Evolutionary conservation across 2,113 vertebrate species (phyloP).

Genomic region (Bufo gargarizans): DNA sequence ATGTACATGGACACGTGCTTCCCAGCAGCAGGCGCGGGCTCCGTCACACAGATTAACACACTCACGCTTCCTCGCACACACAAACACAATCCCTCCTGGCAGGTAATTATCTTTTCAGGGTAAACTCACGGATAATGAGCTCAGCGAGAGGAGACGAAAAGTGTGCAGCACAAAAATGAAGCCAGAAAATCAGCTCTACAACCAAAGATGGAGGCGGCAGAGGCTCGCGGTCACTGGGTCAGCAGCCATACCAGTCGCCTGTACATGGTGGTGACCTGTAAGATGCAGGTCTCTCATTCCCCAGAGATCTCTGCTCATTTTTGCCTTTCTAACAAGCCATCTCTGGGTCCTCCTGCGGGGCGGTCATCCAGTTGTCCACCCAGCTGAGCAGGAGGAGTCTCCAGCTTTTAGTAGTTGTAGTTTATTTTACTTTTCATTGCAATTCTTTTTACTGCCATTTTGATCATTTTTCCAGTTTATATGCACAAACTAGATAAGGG

Average conservation of each 20-base stretch:
- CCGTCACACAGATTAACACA: conserved; percentile 44
- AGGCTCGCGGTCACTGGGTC: too few relatives aligned
- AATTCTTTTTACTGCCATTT: not conserved
- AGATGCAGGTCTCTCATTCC: too few relatives aligned
- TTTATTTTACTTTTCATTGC: too few relatives aligned
- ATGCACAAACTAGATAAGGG: not conserved
- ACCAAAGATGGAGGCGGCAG: not conserved
- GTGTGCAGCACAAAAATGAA: not conserved
- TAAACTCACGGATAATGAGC: conserved; percentile 44
- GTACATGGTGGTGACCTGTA: too few relatives aligned
- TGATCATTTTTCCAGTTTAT: too few relatives aligned
- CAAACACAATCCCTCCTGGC: conserved; percentile 49
- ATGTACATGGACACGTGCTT: not conserved
- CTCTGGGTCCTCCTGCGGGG: not conserved
- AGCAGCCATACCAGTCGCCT: too few relatives aligned
- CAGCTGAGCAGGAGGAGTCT: too few relatives aligned
- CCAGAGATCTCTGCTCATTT: too few relatives aligned
- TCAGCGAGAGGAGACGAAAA: conserved; percentile 1
- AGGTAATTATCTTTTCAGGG: conserved; percentile 54
- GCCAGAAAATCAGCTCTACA: not conserved
- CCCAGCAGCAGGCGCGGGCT: not conserved
- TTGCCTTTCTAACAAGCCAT: too few relatives aligned
- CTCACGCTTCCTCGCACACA: conserved; percentile 48
- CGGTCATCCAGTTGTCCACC: not conserved
- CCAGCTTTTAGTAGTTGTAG: too few relatives aligned